These are phyloP conservation scores for Melanargia galathea DNA, from an alignment of 2,888 invertebrate genomes.

Conservation along the genomic window DNA sequence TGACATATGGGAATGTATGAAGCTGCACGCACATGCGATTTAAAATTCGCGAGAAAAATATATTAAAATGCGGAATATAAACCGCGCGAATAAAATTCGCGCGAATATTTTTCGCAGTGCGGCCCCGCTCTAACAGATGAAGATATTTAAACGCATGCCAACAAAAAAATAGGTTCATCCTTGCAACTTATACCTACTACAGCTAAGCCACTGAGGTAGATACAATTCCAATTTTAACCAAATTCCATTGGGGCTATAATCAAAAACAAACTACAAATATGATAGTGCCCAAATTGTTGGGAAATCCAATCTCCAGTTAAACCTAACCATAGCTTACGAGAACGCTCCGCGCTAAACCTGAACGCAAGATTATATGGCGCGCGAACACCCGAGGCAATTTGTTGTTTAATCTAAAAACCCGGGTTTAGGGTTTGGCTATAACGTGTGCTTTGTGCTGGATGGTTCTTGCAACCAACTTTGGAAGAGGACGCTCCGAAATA, in stretches of 20 bases:
- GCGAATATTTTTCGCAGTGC: no score
- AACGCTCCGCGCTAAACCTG: constrained; percentile 30
- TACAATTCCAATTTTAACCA: neutral
- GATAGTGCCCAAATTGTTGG: constrained; percentile 9
- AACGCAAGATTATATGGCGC: constrained; percentile 34
- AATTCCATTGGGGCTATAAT: constrained; percentile 2
- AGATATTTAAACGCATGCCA: no score
- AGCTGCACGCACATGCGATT: no score
- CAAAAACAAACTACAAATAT: constrained; percentile 18
- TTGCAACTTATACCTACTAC: no score
- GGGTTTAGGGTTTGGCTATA: constrained; percentile 32
- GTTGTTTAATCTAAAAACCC: constrained; percentile 42
- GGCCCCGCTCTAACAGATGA: no score
- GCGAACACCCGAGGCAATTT: constrained; percentile 38
- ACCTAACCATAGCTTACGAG: constrained; percentile 35
- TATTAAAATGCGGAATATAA: no score
- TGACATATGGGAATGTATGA: no score
- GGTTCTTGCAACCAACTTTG: constrained; percentile 11
- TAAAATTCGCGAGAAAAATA: no score
- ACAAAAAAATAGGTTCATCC: no score
- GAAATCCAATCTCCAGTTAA: constrained; percentile 31
- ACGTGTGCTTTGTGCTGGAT: constrained; percentile 33
- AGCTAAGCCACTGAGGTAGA: neutral
- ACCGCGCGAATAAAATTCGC: no score
- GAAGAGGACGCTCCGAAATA: neutral